Conservation (phyloP, 2,113 vertebrate genomes). For the Ammodytes marinus region DNA sequence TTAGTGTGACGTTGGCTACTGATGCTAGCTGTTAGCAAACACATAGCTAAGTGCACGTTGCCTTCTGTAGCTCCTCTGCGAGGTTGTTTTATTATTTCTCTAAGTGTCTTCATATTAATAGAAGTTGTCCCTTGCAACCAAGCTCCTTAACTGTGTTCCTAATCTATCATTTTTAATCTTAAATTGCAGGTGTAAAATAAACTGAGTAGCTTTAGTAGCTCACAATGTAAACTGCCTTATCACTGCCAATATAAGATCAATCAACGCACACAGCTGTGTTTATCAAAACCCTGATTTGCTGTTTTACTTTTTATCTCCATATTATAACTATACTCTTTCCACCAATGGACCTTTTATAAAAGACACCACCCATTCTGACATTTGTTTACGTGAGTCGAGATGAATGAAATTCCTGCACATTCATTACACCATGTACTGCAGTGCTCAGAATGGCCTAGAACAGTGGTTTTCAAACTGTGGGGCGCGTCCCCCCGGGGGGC, state of each 20-base stretch:
- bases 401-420: background rate
- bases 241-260: background rate
- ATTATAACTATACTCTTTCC: too few relatives aligned
- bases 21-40: conserved; percentile 8
- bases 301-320: background rate
- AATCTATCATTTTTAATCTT: background rate
- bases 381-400: background rate
- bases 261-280: background rate
- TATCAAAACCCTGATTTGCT: background rate
- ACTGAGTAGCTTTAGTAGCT: background rate
- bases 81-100: background rate
- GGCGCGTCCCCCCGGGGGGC: too few relatives aligned
- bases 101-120: background rate
- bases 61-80: background rate
- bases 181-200: background rate
- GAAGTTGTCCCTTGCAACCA: too few relatives aligned
- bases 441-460: background rate
- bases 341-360: too few relatives aligned
- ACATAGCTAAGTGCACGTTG: background rate
- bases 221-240: background rate
- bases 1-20: background rate
- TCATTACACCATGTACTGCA: background rate
- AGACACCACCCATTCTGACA: background rate
- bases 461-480: too few relatives aligned
- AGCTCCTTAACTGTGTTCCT: too few relatives aligned